phyloP scores from a whole-genome alignment of 2,113 vertebrate genomes.

The Mionectes macconnelli region DNA sequence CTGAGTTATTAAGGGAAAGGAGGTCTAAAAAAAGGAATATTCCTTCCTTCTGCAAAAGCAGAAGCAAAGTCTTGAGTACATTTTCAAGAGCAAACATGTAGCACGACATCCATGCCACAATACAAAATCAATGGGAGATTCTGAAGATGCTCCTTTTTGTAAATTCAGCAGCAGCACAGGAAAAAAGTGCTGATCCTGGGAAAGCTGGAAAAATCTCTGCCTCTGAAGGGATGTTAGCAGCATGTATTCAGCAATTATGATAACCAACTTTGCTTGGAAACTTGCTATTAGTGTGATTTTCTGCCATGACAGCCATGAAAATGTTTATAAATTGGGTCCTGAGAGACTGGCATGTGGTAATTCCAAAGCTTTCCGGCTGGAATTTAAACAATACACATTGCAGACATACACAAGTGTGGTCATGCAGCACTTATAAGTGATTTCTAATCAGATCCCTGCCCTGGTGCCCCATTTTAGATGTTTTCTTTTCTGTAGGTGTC shows the following conservation, averaged over 20 bases:
- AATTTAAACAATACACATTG: neutral
- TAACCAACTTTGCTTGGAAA: slow-evolving; percentile 5
- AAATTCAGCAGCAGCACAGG: neutral
- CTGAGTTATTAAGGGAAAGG: neutral
- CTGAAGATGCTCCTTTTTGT: neutral
- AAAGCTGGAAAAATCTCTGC: neutral
- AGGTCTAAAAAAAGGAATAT: neutral
- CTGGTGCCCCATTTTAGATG: neutral
- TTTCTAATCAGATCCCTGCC: neutral
- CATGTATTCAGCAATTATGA: slow-evolving; percentile 27
- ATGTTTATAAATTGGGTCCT: neutral
- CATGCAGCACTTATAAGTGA: neutral
- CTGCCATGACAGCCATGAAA: neutral
- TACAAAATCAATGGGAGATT: neutral
- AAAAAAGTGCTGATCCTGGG: slow-evolving; percentile 20
- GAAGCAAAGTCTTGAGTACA: neutral
- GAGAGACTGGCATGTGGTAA: neutral
- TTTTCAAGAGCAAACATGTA: neutral
- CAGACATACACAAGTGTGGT: neutral
- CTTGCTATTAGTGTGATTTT: slow-evolving; percentile 27
- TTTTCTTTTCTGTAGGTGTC: slow-evolving; percentile 77
- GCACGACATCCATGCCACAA: neutral
- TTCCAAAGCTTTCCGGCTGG: neutral
- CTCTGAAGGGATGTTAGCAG: slow-evolving; percentile 26
- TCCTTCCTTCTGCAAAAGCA: neutral